Evolutionary conservation across 2,797 vertebrate species (phyloP), one percentile per base, ranked within the genome.

Genomic region (Cephalopachus bancanus): DNA sequence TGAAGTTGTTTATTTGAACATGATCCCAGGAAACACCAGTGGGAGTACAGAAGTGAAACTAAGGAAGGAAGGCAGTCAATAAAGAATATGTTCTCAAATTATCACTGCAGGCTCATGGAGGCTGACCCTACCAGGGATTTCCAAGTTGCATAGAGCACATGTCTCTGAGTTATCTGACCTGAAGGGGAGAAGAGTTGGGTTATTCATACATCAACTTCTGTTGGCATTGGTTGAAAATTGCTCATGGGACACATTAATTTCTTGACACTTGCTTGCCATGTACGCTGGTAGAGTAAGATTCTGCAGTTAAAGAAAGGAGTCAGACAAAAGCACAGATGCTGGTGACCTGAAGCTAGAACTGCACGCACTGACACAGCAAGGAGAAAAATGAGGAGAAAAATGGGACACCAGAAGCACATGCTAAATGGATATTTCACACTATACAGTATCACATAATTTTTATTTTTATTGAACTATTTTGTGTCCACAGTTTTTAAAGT

Each of bases 111-210:
- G 44, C 3, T 12, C 1, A 14, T 64, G 26, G 37, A 49, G 60
- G 10, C 2, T 30, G 28, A 19, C 30, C 62, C 44, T 19, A 5
- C 37, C 14, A 33, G 26, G 57, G 44, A 20, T 26, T 53, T 2
- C 1, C 20, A 28, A 8, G 0, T 24, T 51, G 14, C 24, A 28
- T 5, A 12, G 28, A 51, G 37, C 3, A 10, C 2, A 16, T 10
- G n/a, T 0, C 28, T 62, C 51, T 26, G 37, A n/a, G 11, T 7
- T 60, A 22, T 49, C 17, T 59, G 37, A 51, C 44, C 24, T 3
- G 49, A 53, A 16, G 17, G 22, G 44, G 14, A 28, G 51, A 26
- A 26, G 12, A 69, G 10, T 26, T 14, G 14, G 20, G 30, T 14
- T 24, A 51, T 75, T 26, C 19, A n/a, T 28, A 28, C 12, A 7